Evolutionary conservation across 2,888 invertebrate species (phyloP).

Genomic region (Acanthosepion pharaonis): DNA sequence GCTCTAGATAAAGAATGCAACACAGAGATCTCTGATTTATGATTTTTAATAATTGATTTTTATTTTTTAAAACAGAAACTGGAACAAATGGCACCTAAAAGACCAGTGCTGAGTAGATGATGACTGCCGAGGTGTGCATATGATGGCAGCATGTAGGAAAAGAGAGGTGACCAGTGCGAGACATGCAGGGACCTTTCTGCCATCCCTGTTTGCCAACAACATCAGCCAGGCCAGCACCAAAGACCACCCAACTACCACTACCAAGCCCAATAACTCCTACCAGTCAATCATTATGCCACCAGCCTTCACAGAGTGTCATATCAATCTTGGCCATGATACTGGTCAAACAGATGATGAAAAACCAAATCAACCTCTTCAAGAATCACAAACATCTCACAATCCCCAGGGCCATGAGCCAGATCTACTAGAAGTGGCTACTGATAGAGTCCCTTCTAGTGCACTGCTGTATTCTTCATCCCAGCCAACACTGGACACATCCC

Average conservation of each 20-base stretch:
- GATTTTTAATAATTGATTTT: not conserved
- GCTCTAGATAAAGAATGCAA: no score
- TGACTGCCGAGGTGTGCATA: constrained; percentile 10
- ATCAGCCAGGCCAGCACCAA: constrained; percentile 40
- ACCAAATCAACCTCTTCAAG: not conserved
- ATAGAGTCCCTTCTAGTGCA: not conserved
- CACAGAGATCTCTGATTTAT: no score
- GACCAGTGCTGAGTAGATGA: not conserved
- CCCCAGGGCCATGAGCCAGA: not conserved
- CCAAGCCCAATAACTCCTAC: not conserved
- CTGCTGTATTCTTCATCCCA: constrained; percentile 14
- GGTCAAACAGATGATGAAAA: not conserved
- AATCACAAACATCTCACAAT: not conserved
- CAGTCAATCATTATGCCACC: constrained; percentile 37
- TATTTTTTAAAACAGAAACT: not conserved
- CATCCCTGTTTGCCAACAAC: constrained; percentile 34
- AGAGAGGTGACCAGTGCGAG: constrained; percentile 38
- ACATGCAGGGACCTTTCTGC: constrained; percentile 34
- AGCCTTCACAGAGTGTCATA: constrained; percentile 36
- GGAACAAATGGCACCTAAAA: constrained; percentile 20
- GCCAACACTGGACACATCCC: not conserved
- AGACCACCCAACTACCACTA: not conserved
- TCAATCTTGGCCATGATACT: constrained; percentile 23
- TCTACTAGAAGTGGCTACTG: not conserved
- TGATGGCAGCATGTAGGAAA: constrained; percentile 46